Evolutionary conservation across 2,888 invertebrate genomes (phyloP).

Genomic region (Ditula angustiorana): DNA sequence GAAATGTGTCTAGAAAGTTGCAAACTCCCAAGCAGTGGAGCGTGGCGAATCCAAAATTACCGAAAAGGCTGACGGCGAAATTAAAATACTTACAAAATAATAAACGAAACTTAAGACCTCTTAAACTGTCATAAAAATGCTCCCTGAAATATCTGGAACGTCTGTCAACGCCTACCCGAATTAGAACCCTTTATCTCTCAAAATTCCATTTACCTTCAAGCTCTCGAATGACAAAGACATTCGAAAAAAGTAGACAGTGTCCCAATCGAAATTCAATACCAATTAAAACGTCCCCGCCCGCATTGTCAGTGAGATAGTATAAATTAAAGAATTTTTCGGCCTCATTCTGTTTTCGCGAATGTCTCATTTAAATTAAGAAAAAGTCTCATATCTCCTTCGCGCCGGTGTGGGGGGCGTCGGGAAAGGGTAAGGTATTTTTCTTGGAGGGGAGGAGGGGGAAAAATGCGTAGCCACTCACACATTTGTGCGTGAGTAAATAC

Average conservation of each 20-base stretch:
- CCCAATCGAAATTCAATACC: constrained; percentile 82
- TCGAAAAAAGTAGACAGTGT: constrained; percentile 55
- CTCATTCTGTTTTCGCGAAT: constrained; percentile 78
- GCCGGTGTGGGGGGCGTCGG: constrained; percentile 75
- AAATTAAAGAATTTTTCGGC: constrained; percentile 78
- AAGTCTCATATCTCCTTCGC: constrained; percentile 85
- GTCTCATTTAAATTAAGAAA: constrained; percentile 85
- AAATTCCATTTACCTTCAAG: constrained; percentile 54
- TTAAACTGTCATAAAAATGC: constrained; percentile 40
- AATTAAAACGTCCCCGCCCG: constrained; percentile 72
- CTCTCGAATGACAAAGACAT: constrained; percentile 50
- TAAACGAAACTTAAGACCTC: constrained; percentile 39
- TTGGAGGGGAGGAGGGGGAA: constrained; percentile 64
- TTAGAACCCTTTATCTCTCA: constrained; percentile 51
- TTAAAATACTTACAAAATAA: constrained; percentile 38
- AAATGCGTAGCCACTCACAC: constrained; percentile 83
- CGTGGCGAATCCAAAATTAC: constrained; percentile 10
- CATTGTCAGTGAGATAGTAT: constrained; percentile 73
- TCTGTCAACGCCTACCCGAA: constrained; percentile 44
- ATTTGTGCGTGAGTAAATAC: constrained; percentile 81
- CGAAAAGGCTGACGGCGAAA: constrained; percentile 25
- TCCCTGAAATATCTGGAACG: constrained; percentile 39
- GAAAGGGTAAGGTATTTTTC: constrained; percentile 69
- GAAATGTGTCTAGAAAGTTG: constrained; percentile 33
- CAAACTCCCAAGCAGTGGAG: constrained; percentile 3